These are phyloP conservation scores for Drosophila nebulosa DNA, from an alignment of 1,140 invertebrate genomes.

Conservation along the genomic window DNA sequence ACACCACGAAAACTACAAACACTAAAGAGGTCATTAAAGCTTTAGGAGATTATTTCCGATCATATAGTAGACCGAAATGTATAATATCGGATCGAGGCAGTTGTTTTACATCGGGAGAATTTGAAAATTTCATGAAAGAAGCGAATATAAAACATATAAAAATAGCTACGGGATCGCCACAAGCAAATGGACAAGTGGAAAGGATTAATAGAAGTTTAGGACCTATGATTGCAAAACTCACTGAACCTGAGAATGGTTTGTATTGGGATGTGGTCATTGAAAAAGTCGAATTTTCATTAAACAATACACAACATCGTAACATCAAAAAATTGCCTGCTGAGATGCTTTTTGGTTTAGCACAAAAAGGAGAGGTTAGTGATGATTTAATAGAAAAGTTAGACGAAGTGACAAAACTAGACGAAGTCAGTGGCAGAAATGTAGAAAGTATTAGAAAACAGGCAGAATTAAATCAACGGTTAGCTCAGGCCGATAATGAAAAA, in stretches of 20 bases:
- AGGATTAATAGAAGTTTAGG: not conserved
- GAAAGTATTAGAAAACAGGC: too few species aligned
- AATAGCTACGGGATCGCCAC: not conserved
- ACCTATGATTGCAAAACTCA: not conserved
- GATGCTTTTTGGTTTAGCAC: too few species aligned
- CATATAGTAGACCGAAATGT: not conserved
- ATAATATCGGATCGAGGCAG: constrained; percentile 11
- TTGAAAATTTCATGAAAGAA: not conserved
- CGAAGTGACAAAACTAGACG: too few species aligned
- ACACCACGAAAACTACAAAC: not conserved
- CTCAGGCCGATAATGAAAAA: too few species aligned
- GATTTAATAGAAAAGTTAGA: too few species aligned
- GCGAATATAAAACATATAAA: not conserved
- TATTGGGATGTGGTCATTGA: too few species aligned
- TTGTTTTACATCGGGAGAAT: not conserved
- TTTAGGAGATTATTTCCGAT: not conserved
- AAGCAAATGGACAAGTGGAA: not conserved
- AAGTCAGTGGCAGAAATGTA: too few species aligned
- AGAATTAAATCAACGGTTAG: not conserved
- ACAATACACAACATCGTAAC: too few species aligned
- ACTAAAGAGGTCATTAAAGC: not conserved
- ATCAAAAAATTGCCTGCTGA: too few species aligned
- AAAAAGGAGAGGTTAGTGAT: too few species aligned
- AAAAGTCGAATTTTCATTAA: too few species aligned
- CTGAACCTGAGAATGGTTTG: not conserved